Evolutionary conservation across 2,113 vertebrate genomes (phyloP), one percentile per base, ranked within the genome.

Genomic region (Epinephelus cyanopodus): DNA sequence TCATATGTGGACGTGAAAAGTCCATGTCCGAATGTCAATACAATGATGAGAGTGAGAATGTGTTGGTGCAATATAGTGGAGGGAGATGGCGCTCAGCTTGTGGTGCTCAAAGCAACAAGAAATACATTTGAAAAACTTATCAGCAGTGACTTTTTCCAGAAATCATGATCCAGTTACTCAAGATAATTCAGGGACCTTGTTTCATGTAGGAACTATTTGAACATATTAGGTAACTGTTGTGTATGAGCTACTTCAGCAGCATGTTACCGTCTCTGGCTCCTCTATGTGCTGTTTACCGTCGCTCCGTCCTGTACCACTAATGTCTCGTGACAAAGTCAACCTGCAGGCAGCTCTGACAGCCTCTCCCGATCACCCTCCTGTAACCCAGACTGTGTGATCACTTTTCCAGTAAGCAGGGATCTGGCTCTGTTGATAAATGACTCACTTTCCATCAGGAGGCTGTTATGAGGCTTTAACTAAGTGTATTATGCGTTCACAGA

Each of bases 391-490:
- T 13, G 52, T 3, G 1, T 62, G 39, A 70, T 39, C 23, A 18
- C 33, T 15, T 79, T 84, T 81, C 77, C 69, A 76, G 78, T 66
- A 64, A 69, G 27, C n/a, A 18, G 6, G 33, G 48, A 19, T 57
- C 25, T 1, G 37, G 29, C 12, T 1, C 17, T 33, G 33, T 33
- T 39, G 39, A 64, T 42, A 48, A 70, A 54, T 80, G 75, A 74
- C 85, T 80, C 61, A 37, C 23, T 77, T 73, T 67, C 85, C 71
- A 75, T 73, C 64, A 48, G 61, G 50, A 29, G 37, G 25, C 52
- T 45, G 68, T 81, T 64, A 64, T 19, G 39, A 47, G 39, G 17
- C 45, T 66, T 79, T 71, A 48, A 63, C 25, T 64, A 21, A 73
- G 18, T 58, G 13, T 47, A 29, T 73, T 57, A 45, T 62, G 14